Base-by-base conservation (phyloP, 2,888 invertebrate species). In the Leucophenga montana region DNA sequence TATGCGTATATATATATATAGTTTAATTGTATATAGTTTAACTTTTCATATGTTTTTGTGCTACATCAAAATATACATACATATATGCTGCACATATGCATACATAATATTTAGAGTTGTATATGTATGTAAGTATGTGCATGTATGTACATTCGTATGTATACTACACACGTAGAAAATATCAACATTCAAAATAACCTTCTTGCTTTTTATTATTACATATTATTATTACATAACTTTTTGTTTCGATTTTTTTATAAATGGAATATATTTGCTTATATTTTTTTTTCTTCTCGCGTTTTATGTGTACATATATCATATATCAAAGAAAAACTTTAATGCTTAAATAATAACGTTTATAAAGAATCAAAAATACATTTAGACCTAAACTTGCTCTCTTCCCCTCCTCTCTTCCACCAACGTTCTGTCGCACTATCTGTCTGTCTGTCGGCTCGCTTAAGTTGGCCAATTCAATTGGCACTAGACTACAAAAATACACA, bases 151-250 rank as follows among this genome's bases (percentile, higher is more conserved):
- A 78, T 70, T 65, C 70, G 69, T 74, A 57, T 67, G 62, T 27
- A 74, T 61, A 61, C 74, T 27, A 74, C 59, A 61, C 74, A 66
- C 65, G 69, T 66, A 64, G 64, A 72, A 72, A 70, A 75, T 70
- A 74, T 56, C 66, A 66, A 66, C 66, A 66, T 56, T 56, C 18
- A 66, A 33, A 54, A 66, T 66, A 66, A 31, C 16, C 20, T 39
- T 33, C 33, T 66, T 31, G n/a, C 48, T 48, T 27, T 31, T 59
- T 46, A 27, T n/a, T n/a, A n/a, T n/a, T n/a, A n/a, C n/a, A n/a
- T 44, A 0, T 39, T 33, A n/a, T 62, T 14, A 13, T 62, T 20
- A 16, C n/a, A n/a, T n/a, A n/a, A n/a, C n/a, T 22, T 57, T 57
- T 57, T 27, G 8, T 57, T 57, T 31, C 22, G 13, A n/a, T n/a